Evolutionary conservation across 2,113 vertebrate species (phyloP).

Genomic region (Aepyceros melampus): DNA sequence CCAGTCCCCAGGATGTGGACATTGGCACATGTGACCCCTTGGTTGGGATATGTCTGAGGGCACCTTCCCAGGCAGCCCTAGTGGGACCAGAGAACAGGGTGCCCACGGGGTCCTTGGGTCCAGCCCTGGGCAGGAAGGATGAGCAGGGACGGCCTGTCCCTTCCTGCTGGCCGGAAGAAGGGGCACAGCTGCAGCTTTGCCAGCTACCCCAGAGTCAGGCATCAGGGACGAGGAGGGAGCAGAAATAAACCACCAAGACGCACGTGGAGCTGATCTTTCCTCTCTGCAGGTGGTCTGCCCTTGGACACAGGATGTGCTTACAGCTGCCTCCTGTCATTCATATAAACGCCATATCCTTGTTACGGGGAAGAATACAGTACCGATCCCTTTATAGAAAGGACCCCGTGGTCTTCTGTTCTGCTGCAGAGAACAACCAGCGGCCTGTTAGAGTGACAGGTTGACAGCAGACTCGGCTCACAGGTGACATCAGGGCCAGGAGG

Average conservation of each 20-base stretch:
- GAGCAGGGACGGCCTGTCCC: not conserved
- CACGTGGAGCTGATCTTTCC: fast-evolving
- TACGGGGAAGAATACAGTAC: not conserved
- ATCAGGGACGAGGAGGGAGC: not conserved
- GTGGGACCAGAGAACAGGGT: too few relatives aligned
- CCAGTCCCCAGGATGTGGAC: not conserved
- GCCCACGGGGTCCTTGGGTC: not conserved
- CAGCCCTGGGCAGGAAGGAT: not conserved
- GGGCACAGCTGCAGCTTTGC: not conserved
- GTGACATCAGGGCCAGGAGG: fast-evolving
- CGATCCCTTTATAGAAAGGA: fast-evolving
- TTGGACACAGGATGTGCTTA: not conserved
- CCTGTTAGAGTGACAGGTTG: fast-evolving
- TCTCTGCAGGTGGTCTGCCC: not conserved
- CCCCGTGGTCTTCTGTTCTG: fast-evolving
- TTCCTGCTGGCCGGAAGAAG: not conserved
- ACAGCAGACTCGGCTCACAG: not conserved
- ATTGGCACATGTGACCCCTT: not conserved
- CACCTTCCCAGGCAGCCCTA: not conserved
- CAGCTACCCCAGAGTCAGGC: not conserved
- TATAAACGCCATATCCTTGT: fast-evolving
- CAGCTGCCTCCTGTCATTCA: too few relatives aligned
- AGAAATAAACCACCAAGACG: not conserved
- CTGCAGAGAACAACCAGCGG: fast-evolving
- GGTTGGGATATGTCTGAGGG: not conserved